Base-by-base conservation (phyloP, 2,888 invertebrate species). In the Elaeidobius kamerunicus region DNA sequence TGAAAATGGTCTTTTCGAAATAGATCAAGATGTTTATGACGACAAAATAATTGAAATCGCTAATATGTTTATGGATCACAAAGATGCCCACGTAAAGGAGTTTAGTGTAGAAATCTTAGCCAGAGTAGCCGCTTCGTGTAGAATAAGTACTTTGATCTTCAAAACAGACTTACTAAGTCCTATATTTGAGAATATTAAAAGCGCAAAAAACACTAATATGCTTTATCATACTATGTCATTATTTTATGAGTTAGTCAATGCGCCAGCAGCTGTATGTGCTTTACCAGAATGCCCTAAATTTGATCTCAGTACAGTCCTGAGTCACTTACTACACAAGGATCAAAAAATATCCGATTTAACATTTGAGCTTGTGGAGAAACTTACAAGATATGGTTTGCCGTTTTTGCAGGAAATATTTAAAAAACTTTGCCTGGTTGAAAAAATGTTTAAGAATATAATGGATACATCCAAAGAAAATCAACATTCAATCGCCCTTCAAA, bases 1-100 rank as follows among this genome's bases (percentile, higher is more conserved):
- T 18, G 64, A 67, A 17, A 59, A 60, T 9, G 62, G 63, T 4
- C 42, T 65, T 9, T 51, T 57, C 15, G 67, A 67, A 51, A 46
- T 68, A n/a, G 65, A 66, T 47, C 63, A 66, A 53, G 64, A 65
- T 12, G 57, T 56, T 27, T 63, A 65, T 50, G 63, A 67, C 42
- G 54, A 63, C 1, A 55, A 60, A n/a, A 56, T 67, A 15, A 23
- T 64, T 5, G 57, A 62, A 52, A 65, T 68, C n/a, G 50, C 60
- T 9, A 52, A 62, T 20, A 62, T 65, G 57, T 67, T 60, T 48
- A 61, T 65, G 1, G 53, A 56, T 9, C 61, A 63, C 39, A 56
- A 56, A 16, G 67, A 67, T 49, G 18, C 49, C 1, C 52, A 61
- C 27, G 61, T 67, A 1, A 63, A 57, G 50, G 61, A 66, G 52